Evolutionary conservation across 2,113 vertebrate species (phyloP), one percentile per base, ranked within the genome.

Genomic region (Sebastes fasciatus): DNA sequence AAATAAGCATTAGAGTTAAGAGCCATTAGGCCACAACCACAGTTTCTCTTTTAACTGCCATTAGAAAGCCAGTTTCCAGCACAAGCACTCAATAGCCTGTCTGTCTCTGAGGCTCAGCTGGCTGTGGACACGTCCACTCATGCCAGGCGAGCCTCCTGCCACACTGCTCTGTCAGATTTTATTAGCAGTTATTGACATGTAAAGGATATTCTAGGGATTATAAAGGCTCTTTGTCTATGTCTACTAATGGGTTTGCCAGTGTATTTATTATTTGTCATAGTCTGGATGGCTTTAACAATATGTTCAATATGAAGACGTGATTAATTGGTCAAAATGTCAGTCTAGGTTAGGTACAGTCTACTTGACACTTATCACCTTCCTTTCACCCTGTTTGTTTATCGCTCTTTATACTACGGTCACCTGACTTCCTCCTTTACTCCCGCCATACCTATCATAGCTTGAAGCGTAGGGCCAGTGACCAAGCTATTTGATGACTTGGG

Each of bases 1-100:
- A 88, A 87, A 88, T 57, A 86, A 88, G 70, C 54, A 21, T 21
- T 57, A 54, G 45, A 67, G 72, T 79, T 57, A 61, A 87, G 78
- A 83, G 76, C 79, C 74, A 84, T 88, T 58, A 86, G 85, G 55
- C 82, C 60, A 55, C 48, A 69, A 89, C 81, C 87, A 68, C 80
- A 80, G 71, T 14, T 80, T 88, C 54, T 80, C 62, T 78, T 82
- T 81, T 52, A 65, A 71, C 71, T 45, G 54, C 81, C 60, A 76
- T 84, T 79, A 87, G 77, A 85, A 78, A 81, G 69, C 46, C 55
- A 26, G 55, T 60, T 34, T 66, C 40, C 74, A 77, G 21, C 49
- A 55, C n/a, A 45, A 79, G 65, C 75, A 80, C 71, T 84, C 73
- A 58, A 82, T 66, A 74, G 65, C 72, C 40, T 17, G 14, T 63